phyloP scores from a whole-genome alignment of 2,888 invertebrate species.

The Chirona hameri region DNA sequence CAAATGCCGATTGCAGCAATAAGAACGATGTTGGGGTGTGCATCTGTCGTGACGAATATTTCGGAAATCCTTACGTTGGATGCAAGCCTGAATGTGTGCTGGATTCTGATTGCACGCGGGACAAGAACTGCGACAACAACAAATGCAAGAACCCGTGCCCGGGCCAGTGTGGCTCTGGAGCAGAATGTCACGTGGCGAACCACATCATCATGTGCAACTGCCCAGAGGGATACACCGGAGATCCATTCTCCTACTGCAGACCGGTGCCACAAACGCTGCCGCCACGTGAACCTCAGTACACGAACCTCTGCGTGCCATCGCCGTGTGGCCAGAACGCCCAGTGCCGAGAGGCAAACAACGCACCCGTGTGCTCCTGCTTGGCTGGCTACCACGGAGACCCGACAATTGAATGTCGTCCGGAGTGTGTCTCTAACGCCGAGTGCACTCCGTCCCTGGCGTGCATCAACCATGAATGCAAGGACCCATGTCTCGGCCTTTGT shows the following conservation, averaged over 20 bases:
- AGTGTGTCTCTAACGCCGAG: constrained; percentile 72
- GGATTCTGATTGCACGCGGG: constrained; percentile 72
- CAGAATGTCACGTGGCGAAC: constrained; percentile 77
- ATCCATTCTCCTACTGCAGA: no score
- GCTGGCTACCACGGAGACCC: constrained; percentile 69
- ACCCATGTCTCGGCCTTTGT: constrained; percentile 66
- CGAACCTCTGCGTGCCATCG: constrained; percentile 64
- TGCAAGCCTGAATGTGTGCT: constrained; percentile 80
- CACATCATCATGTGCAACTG: no score
- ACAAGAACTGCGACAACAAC: constrained; percentile 62
- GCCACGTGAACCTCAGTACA: background rate
- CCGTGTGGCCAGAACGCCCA: constrained; percentile 79
- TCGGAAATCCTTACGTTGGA: constrained; percentile 69
- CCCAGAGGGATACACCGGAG: no score
- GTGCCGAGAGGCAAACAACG: no score
- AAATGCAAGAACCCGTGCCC: constrained; percentile 67
- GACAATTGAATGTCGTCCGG: constrained; percentile 51
- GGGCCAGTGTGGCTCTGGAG: constrained; percentile 73
- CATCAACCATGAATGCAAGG: constrained; percentile 70
- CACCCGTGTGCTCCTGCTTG: constrained; percentile 71
- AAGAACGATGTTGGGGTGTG: constrained; percentile 60
- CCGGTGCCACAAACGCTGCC: background rate
- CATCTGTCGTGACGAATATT: constrained; percentile 65
- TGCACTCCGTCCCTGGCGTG: constrained; percentile 77
- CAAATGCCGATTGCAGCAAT: constrained; percentile 50